phyloP scores from a whole-genome alignment of 2,797 vertebrate genomes.

The Setipinna tenuifilis region DNA sequence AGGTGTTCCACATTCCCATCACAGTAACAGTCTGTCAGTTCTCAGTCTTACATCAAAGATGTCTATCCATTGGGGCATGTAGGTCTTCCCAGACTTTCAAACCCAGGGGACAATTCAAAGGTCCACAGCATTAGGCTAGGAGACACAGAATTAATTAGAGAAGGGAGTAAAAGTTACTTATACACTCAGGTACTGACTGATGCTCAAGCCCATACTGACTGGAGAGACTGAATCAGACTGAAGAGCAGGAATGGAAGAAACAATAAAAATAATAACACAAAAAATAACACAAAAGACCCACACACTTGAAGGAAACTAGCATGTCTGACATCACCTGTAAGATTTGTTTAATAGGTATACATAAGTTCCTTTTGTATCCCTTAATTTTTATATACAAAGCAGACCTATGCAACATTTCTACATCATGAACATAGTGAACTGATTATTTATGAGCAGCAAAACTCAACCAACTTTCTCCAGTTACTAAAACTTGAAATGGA shows the following conservation, averaged over 20 bases:
- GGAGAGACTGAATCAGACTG: background rate
- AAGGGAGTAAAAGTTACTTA: conserved; percentile 63
- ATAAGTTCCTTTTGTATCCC: background rate
- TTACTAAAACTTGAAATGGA: background rate
- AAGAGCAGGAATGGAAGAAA: background rate
- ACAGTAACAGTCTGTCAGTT: conserved; percentile 8
- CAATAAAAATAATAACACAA: background rate
- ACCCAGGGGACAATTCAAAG: conserved; percentile 58
- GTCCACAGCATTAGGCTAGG: conserved; percentile 62
- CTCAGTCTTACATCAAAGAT: conserved; percentile 12
- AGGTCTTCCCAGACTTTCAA: conserved; percentile 11
- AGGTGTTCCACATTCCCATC: conserved; percentile 23
- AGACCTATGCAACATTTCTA: background rate
- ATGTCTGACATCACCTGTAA: background rate
- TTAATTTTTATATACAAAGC: conserved; percentile 59
- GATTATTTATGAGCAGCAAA: background rate
- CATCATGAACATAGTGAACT: background rate
- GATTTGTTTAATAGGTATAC: conserved; percentile 30
- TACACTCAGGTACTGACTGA: background rate
- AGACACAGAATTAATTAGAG: conserved; percentile 60
- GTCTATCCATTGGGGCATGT: conserved; percentile 30
- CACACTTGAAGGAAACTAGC: background rate
- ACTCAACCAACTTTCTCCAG: background rate
- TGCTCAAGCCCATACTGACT: conserved; percentile 39
- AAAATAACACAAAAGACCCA: background rate